A percentile compares a stretch with the other conserved stretches of the same genome.
Conservation (phyloP, 2,113 vertebrate genomes). For the Propithecus coquereli region DNA sequence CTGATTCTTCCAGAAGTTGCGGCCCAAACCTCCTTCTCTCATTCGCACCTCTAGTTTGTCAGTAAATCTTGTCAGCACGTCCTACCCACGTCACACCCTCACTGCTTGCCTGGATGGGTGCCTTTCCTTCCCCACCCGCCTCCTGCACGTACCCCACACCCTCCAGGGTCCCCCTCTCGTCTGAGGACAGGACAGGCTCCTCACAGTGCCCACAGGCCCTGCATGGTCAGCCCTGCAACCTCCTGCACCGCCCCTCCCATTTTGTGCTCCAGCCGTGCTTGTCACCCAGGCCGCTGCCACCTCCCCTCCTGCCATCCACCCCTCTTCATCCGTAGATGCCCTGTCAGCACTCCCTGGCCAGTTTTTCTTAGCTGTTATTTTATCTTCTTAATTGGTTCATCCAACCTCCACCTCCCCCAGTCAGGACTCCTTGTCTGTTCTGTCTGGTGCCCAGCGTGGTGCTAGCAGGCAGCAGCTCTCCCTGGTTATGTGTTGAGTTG, state of each 20-base stretch:
- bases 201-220: neutral
- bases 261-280: neutral
- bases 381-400: neutral
- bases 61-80: neutral
- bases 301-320: neutral
- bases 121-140: neutral
- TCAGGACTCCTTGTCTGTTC: neutral
- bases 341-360: neutral
- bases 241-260: neutral
- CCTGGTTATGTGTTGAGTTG: neutral
- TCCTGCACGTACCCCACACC: neutral
- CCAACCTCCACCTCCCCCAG: neutral
- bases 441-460: neutral
- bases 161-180: neutral
- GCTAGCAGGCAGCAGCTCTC: neutral
- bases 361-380: neutral
- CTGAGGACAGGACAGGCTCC: neutral
- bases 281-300: neutral
- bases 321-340: neutral
- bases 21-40: neutral
- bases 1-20: neutral
- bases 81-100: neutral
- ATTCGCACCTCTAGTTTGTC: neutral
- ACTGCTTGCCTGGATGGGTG: neutral
- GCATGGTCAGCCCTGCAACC: too few relatives aligned